A percentile compares a stretch with the other conserved stretches of the same genome.
phyloP scores from a whole-genome alignment of 2,113 vertebrate species.

The Myrmophylax atrothorax region DNA sequence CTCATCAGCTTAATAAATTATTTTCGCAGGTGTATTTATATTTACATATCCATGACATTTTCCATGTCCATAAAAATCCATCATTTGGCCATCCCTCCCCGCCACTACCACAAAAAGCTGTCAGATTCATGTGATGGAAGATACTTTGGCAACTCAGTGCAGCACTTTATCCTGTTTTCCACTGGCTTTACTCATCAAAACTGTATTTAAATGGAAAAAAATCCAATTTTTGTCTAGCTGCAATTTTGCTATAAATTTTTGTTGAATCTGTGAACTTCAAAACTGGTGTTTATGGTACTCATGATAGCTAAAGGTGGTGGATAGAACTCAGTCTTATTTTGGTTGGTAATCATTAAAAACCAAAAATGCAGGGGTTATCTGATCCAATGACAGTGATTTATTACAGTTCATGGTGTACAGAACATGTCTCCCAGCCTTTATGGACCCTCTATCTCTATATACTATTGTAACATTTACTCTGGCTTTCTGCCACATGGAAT shows the following conservation, averaged over 20 bases:
- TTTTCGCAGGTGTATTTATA: neutral
- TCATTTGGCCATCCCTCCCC: neutral
- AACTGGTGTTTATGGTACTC: neutral
- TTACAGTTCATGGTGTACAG: neutral
- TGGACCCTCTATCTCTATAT: neutral
- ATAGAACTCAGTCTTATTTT: neutral
- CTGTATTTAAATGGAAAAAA: neutral
- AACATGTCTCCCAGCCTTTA: neutral
- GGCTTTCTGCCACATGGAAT: conserved; percentile 36
- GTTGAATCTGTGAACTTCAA: neutral
- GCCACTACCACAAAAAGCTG: neutral
- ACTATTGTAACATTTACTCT: conserved; percentile 18
- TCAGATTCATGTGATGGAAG: neutral
- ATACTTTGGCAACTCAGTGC: neutral
- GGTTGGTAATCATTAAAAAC: neutral
- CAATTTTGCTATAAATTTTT: neutral
- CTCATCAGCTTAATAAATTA: neutral
- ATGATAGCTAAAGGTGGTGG: neutral
- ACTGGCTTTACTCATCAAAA: neutral
- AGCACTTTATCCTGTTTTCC: neutral
- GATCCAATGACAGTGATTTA: neutral
- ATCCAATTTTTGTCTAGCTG: neutral
- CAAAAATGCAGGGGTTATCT: neutral
- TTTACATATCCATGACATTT: neutral
- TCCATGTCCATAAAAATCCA: neutral